phyloP scores from a whole-genome alignment of 2,797 vertebrate species.

The Notamacropus eugenii region DNA sequence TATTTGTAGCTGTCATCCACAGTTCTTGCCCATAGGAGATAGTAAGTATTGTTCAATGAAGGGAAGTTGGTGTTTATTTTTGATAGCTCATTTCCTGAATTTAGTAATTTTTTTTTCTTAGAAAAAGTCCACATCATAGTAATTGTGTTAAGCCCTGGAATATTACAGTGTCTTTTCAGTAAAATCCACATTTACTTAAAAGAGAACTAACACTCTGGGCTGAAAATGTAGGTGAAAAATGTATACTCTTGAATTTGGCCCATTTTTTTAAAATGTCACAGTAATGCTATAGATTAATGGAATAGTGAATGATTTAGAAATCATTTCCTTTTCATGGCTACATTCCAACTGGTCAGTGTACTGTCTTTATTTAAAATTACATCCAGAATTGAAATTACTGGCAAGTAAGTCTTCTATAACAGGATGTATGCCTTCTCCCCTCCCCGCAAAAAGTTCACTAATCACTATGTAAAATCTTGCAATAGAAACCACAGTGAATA shows the following conservation, averaged over 20 bases:
- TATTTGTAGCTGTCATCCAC: background rate
- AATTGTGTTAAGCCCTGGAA: background rate
- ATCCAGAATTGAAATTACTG: background rate
- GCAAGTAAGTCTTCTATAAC: background rate
- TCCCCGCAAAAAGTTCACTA: background rate
- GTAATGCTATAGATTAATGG: background rate
- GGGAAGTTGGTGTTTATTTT: background rate
- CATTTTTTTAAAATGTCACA: background rate
- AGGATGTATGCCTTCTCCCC: background rate
- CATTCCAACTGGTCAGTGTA: background rate
- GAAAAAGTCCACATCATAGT: background rate
- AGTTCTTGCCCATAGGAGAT: background rate
- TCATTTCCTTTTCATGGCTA: background rate
- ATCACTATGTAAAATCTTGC: background rate
- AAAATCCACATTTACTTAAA: background rate
- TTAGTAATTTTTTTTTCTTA: background rate
- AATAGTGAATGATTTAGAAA: background rate
- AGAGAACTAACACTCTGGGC: background rate
- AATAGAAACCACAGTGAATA: background rate
- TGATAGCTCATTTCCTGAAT: background rate
- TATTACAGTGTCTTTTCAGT: background rate
- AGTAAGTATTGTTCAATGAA: background rate
- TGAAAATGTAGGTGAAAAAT: background rate
- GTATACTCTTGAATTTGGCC: background rate
- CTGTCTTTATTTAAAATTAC: background rate